Evolutionary conservation across 2,888 invertebrate species (phyloP), one percentile per base, ranked within the genome.

Genomic region (Pandemis heparana): DNA sequence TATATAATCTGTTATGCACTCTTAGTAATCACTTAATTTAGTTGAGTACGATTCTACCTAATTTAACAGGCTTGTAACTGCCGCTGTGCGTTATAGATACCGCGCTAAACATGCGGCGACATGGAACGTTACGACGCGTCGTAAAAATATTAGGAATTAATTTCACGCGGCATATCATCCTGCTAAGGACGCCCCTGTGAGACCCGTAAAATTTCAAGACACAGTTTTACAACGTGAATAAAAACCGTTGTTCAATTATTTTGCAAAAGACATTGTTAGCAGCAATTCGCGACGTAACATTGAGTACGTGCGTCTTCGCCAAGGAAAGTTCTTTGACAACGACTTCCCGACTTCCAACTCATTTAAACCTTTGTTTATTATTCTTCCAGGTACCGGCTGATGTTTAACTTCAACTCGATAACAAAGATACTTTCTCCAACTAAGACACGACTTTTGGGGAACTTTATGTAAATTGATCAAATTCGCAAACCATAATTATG

Each of bases 341-440:
- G 77, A 79, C 77, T 80, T 82, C 74, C 73, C 72, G 67, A 68
- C 76, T 76, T 76, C 76, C 75, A 74, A 76, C 76, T 80, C 74
- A 76, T 79, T 79, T 77, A 74, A 78, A 75, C 75, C 76, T 76
- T 76, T 80, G 79, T 77, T 78, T 78, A 78, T 76, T 75, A 75
- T 78, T 77, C 76, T 71, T 71, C 48, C 72, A 70, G 71, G 63
- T 73, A 70, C 69, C 53, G 32, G 39, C 73, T 65, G 73, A 51
- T 73, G 64, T 64, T 74, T 71, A 75, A 66, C 75, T 76, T 71
- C 43, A 18, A 65, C 71, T 68, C 70, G 61, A 71, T 75, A 72
- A 65, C 64, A 74, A 60, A 65, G 59, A 60, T 64, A 64, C 68
- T 64, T 56, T 68, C 59, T 68, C 56, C 23, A 72, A 67, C 46